Evolutionary conservation across 92 coral and sea anemone species (phyloP).

Genomic region (Blastomussa wellsi): DNA sequence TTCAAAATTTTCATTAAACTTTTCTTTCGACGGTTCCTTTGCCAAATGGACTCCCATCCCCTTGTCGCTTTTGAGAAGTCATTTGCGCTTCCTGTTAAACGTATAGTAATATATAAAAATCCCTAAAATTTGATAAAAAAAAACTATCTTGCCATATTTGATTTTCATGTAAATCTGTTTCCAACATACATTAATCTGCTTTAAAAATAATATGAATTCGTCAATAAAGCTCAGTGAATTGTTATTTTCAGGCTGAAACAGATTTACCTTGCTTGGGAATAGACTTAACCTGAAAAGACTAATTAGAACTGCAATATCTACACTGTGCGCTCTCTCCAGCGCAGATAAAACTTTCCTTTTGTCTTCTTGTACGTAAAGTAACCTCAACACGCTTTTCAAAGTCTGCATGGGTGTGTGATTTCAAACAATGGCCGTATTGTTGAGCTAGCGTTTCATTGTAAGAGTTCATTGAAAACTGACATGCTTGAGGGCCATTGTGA

Average conservation of each 20-base stretch:
- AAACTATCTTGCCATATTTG: too few relatives aligned
- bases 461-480: slow-evolving; percentile 19
- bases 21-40: not conserved
- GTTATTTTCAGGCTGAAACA: too few relatives aligned
- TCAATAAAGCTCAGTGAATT: too few relatives aligned
- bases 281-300: too few relatives aligned
- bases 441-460: not conserved
- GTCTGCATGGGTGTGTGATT: not conserved
- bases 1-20: too few relatives aligned
- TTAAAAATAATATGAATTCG: too few relatives aligned
- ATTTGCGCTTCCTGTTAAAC: not conserved
- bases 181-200: too few relatives aligned
- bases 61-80: not conserved
- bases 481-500: slow-evolving; percentile 16
- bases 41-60: not conserved
- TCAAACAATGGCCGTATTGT: slow-evolving; percentile 19
- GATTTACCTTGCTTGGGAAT: too few relatives aligned
- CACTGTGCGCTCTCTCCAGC: not conserved
- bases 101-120: not conserved
- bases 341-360: not conserved
- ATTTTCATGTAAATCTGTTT: too few relatives aligned
- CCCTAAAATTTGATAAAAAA: not conserved
- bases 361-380: slow-evolving; percentile 1
- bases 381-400: slow-evolving; percentile 8
- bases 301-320: too few relatives aligned